Conservation (phyloP, 2,888 invertebrate species). For the Rotaria magnacalcarata region DNA sequence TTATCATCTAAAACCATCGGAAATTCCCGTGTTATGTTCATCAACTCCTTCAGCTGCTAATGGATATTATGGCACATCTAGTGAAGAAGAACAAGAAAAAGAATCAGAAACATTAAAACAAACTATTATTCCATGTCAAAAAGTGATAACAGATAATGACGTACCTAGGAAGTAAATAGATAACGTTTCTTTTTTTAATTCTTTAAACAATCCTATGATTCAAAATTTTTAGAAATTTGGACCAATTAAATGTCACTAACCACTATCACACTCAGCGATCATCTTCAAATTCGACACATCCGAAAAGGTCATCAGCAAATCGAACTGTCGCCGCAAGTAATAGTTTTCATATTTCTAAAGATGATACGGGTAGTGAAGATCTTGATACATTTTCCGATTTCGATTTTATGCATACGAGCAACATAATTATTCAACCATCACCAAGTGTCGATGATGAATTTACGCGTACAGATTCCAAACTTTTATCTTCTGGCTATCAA, state of each 20-base stretch:
- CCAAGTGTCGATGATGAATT: neutral
- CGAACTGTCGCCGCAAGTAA: neutral
- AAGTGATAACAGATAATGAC: neutral
- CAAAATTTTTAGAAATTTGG: neutral
- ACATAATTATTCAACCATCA: neutral
- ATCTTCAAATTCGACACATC: neutral
- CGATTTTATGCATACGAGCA: neutral
- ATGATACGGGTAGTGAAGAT: conserved; percentile 22
- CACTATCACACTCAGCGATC: neutral
- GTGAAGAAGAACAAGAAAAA: neutral
- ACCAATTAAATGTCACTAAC: neutral
- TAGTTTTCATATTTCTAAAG: neutral
- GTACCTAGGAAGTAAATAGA: neutral
- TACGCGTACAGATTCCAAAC: neutral
- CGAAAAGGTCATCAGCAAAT: neutral
- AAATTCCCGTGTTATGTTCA: neutral
- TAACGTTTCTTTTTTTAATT: neutral
- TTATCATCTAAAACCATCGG: neutral
- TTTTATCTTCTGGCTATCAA: neutral
- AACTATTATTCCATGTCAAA: neutral
- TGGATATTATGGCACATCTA: neutral
- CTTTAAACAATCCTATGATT: neutral
- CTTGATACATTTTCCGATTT: conserved; percentile 11
- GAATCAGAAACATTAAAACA: neutral
- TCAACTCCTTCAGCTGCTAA: neutral